Percentiles rank a stretch among this genome's conserved stretches.
phyloP scores from a whole-genome alignment of 1,140 invertebrate genomes.

The Ceratoteleas bidentatus region DNA sequence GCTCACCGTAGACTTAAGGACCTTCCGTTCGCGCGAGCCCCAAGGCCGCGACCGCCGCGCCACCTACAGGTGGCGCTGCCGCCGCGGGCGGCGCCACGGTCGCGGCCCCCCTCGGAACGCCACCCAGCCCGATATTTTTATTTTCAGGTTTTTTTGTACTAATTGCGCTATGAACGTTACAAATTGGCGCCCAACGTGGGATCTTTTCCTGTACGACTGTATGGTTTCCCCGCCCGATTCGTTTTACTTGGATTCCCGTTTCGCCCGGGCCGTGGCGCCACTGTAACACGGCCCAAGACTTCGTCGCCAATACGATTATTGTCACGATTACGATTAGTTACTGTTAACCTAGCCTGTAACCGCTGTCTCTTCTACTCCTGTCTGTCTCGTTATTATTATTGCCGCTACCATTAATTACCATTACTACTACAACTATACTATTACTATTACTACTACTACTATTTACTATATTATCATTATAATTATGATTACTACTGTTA shows the following conservation, averaged over 20 bases:
- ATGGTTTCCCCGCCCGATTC: too few species aligned
- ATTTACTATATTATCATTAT: conserved; percentile 11
- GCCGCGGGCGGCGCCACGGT: neutral
- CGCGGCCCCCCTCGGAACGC: neutral
- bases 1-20: conserved; percentile 50
- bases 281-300: neutral
- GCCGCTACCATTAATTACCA: conserved; percentile 25
- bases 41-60: neutral
- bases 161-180: too few species aligned
- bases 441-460: conserved; percentile 24
- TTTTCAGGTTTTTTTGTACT: too few species aligned
- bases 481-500: conserved; percentile 32
- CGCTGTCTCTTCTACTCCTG: conserved; percentile 8
- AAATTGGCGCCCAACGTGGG: too few species aligned
- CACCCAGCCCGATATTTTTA: too few species aligned
- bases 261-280: neutral
- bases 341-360: conserved; percentile 27
- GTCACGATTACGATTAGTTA: conserved; percentile 34
- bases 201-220: too few species aligned
- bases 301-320: conserved; percentile 16
- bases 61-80: neutral
- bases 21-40: conserved; percentile 5
- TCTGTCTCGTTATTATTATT: conserved; percentile 41
- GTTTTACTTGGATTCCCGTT: neutral
- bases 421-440: conserved; percentile 11